A percentile compares a stretch with the other conserved stretches of the same genome.
Evolutionary conservation across 2,888 invertebrate genomes (phyloP).

Genomic region (Spodoptera picta): DNA sequence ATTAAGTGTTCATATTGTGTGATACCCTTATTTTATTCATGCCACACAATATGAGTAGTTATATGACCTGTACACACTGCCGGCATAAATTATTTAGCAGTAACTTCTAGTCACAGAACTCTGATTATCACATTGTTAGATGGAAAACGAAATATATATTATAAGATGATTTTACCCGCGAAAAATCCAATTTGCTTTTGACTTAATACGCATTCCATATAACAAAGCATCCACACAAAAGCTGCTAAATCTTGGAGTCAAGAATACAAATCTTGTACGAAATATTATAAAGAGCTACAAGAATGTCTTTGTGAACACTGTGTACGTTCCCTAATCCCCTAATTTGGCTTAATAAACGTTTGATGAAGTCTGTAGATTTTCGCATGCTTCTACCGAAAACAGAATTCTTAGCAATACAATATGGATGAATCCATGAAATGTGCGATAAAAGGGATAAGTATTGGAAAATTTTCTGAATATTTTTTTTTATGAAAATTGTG

Average conservation of each 20-base stretch:
- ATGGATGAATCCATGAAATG: conserved; percentile 38
- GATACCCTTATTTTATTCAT: too few species aligned
- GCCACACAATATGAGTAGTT: too few species aligned
- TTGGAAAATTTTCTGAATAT: background rate
- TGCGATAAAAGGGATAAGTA: background rate
- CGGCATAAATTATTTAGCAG: too few species aligned
- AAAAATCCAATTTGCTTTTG: too few species aligned
- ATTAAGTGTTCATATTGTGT: too few species aligned
- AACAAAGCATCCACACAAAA: too few species aligned
- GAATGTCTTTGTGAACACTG: conserved; percentile 17
- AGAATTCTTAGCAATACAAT: conserved; percentile 43
- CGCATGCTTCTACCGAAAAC: conserved; percentile 15
- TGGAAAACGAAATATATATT: too few species aligned
- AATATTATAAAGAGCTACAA: conserved; percentile 15
- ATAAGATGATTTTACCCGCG: too few species aligned
- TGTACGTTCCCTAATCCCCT: conserved; percentile 48
- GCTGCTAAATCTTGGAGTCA: too few species aligned
- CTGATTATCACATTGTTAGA: too few species aligned
- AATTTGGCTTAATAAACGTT: conserved; percentile 64
- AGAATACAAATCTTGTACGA: background rate
- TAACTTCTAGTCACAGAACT: background rate
- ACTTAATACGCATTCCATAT: too few species aligned
- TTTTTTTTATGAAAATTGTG: background rate
- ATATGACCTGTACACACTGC: too few species aligned
- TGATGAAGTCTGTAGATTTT: conserved; percentile 55